phyloP scores from a whole-genome alignment of 2,797 vertebrate genomes.

The Nannoperca obscura region DNA sequence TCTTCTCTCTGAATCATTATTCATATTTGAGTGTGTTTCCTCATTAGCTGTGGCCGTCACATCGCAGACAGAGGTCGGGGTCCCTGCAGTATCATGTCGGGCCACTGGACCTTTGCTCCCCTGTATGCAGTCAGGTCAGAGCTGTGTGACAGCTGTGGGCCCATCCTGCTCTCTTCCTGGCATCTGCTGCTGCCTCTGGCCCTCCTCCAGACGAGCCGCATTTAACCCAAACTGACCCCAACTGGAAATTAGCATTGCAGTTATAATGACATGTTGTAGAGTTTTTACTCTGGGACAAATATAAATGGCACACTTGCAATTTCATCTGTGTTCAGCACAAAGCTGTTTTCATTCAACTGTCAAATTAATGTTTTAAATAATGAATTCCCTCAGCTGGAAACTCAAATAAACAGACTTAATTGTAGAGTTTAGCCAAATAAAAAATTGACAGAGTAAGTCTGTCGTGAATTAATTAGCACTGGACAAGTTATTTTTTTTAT shows the following conservation, averaged over 20 bases:
- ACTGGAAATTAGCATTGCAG: conserved; percentile 25
- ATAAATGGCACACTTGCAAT: background rate
- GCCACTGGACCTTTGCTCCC: conserved; percentile 46
- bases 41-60: conserved; percentile 59
- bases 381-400: conserved; percentile 30
- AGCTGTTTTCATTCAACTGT: conserved; percentile 27
- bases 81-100: conserved; percentile 59
- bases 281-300: background rate
- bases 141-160: conserved; percentile 60
- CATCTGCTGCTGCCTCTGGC: conserved; percentile 45
- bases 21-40: conserved; percentile 32
- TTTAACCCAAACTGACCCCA: conserved; percentile 52
- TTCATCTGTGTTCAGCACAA: background rate
- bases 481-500: conserved; percentile 7
- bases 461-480: conserved; percentile 24
- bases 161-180: conserved; percentile 42
- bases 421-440: conserved; percentile 13
- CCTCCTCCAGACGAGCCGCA: conserved; percentile 29
- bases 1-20: conserved; percentile 21
- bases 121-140: conserved; percentile 57
- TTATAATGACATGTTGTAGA: conserved; percentile 6
- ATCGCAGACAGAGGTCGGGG: conserved; percentile 54
- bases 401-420: conserved; percentile 4
- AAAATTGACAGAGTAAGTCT: conserved; percentile 20
- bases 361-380: conserved; percentile 16